Percentiles rank a stretch among this genome's conserved stretches.
These are phyloP conservation scores for Cichlasoma orientale DNA, from an alignment of 2,797 vertebrate species.

Conservation along the genomic window DNA sequence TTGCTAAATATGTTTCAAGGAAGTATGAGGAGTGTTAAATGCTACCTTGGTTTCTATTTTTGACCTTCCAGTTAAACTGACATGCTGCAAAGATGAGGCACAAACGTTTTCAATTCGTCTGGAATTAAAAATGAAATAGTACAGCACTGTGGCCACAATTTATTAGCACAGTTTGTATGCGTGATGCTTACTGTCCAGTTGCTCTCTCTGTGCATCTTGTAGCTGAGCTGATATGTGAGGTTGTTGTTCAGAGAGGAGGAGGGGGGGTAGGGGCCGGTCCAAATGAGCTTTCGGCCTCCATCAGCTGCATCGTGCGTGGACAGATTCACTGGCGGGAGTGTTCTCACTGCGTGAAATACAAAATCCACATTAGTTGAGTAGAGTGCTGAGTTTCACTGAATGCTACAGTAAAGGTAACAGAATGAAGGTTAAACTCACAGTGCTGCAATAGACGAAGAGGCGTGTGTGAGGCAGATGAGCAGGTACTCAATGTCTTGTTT, in stretches of 20 bases:
- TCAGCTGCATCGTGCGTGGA: conserved; percentile 16
- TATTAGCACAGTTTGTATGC: not conserved
- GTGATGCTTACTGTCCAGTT: conserved; percentile 70
- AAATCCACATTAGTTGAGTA: not conserved
- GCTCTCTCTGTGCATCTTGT: conserved; percentile 61
- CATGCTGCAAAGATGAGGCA: not conserved
- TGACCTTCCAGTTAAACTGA: not conserved
- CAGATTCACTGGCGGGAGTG: conserved; percentile 59
- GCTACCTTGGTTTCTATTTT: not conserved
- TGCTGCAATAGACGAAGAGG: conserved; percentile 42
- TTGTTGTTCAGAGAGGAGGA: conserved; percentile 52
- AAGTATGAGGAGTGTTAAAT: not conserved
- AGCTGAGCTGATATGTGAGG: conserved; percentile 75
- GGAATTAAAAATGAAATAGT: too few species aligned
- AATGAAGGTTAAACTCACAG: conserved; percentile 57
- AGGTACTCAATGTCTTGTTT: not conserved
- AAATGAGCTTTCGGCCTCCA: conserved; percentile 53
- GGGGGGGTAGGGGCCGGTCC: conserved; percentile 72
- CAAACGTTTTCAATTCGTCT: not conserved
- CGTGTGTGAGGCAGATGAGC: conserved; percentile 1
- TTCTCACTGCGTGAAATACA: conserved; percentile 66
- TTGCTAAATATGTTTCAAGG: not conserved
- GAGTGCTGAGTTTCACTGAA: fast-evolving
- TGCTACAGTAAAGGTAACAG: not conserved
- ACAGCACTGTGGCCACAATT: too few species aligned